phyloP scores from a whole-genome alignment of 37 sponge, comb jelly and placozoan species.

The Hormiphora californensis region DNA sequence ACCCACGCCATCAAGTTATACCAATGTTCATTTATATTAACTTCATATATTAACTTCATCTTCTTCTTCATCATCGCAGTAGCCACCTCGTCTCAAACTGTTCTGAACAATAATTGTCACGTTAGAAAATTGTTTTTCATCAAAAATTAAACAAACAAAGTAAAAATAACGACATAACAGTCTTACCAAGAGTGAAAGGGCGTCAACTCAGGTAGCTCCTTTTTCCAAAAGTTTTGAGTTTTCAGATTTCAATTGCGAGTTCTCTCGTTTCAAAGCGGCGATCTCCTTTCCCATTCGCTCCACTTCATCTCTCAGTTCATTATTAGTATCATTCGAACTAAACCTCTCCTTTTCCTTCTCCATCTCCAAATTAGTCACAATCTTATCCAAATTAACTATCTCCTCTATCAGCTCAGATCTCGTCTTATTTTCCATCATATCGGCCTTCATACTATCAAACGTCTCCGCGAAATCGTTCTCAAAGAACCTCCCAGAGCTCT shows the following conservation, averaged over 20 bases:
- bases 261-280: not conserved
- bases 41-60: no score
- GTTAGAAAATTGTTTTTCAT: no score
- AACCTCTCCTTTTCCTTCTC: not conserved
- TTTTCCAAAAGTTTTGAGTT: no score
- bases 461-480: conserved; percentile 53
- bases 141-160: no score
- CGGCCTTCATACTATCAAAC: conserved; percentile 52
- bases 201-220: no score
- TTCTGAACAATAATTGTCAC: no score
- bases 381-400: conserved; percentile 14
- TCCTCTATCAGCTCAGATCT: conserved; percentile 23
- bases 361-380: not conserved
- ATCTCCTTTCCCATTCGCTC: not conserved
- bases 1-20: no score
- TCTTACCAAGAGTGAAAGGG: no score
- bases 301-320: not conserved
- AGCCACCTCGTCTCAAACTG: no score
- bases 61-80: no score
- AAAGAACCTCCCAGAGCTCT: conserved; percentile 35
- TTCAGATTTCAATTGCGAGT: not conserved
- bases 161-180: no score
- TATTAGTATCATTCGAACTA: not conserved
- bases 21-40: no score
- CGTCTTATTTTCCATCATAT: conserved; percentile 43